phyloP scores from a whole-genome alignment of 2,888 invertebrate species.

The Cephus pygmeus region DNA sequence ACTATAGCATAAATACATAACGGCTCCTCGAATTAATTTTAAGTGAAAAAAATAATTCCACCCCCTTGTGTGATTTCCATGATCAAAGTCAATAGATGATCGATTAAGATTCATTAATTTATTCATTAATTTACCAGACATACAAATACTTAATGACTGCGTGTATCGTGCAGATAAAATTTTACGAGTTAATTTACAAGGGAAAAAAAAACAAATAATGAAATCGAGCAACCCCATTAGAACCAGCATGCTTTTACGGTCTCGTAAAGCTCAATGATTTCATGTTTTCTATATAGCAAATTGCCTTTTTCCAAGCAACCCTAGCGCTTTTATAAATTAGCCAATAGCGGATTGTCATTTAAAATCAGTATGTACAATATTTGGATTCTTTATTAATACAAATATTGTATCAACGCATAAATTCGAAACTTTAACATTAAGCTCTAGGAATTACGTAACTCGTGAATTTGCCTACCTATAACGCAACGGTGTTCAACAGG shows the following conservation, averaged over 20 bases:
- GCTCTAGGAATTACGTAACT: neutral
- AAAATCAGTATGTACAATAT: too few relatives aligned
- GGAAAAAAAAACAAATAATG: neutral
- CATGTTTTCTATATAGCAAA: neutral
- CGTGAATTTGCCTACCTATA: neutral
- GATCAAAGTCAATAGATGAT: neutral
- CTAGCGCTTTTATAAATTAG: neutral
- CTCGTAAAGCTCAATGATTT: conserved; percentile 1
- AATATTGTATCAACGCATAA: neutral
- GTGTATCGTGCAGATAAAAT: neutral
- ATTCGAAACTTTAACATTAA: neutral
- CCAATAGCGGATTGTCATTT: neutral
- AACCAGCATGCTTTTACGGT: neutral
- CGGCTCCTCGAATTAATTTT: neutral
- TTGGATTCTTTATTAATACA: neutral
- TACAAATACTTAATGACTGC: neutral
- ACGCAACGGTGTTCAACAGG: neutral
- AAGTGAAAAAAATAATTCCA: neutral
- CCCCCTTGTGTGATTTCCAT: neutral
- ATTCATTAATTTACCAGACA: neutral
- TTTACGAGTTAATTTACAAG: neutral
- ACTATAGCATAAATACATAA: neutral
- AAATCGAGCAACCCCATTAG: neutral
- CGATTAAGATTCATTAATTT: neutral
- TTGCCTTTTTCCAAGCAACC: neutral